Evolutionary conservation across 2,888 invertebrate species (phyloP).

Genomic region (Drosophila longiperda): DNA sequence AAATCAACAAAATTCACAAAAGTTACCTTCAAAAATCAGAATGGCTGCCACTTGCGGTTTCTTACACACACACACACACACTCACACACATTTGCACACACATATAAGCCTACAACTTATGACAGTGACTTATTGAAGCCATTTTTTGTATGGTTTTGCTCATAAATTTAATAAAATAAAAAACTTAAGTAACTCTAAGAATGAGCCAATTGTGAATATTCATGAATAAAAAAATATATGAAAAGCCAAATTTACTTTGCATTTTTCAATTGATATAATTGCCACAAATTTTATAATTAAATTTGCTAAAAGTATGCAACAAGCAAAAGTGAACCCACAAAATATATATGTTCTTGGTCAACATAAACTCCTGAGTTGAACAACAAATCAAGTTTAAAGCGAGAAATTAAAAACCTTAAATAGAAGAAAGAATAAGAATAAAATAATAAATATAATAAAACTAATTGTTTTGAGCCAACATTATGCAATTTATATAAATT

Average conservation of each 20-base stretch:
- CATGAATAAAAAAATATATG: not conserved
- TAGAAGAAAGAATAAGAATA: not conserved
- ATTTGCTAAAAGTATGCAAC: no score
- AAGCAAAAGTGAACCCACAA: no score
- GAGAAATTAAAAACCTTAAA: no score
- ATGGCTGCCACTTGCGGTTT: constrained; percentile 43
- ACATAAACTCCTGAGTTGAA: no score
- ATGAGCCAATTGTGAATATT: not conserved
- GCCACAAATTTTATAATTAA: not conserved
- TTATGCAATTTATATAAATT: not conserved
- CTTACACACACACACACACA: not conserved
- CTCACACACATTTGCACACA: constrained; percentile 20
- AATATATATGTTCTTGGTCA: no score
- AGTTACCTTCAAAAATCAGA: constrained; percentile 63
- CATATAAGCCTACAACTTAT: constrained; percentile 34
- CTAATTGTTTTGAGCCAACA: not conserved
- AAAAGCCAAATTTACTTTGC: not conserved
- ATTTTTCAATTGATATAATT: not conserved
- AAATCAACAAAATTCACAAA: constrained; percentile 65
- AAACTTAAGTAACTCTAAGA: constrained; percentile 36
- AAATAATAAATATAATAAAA: not conserved
- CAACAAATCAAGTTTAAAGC: no score
- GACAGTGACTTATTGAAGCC: constrained; percentile 74
- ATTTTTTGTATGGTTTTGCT: constrained; percentile 6
- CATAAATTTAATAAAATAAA: constrained; percentile 67